Conservation (phyloP, 1,140 invertebrate genomes). For the Ephestia elutella region DNA sequence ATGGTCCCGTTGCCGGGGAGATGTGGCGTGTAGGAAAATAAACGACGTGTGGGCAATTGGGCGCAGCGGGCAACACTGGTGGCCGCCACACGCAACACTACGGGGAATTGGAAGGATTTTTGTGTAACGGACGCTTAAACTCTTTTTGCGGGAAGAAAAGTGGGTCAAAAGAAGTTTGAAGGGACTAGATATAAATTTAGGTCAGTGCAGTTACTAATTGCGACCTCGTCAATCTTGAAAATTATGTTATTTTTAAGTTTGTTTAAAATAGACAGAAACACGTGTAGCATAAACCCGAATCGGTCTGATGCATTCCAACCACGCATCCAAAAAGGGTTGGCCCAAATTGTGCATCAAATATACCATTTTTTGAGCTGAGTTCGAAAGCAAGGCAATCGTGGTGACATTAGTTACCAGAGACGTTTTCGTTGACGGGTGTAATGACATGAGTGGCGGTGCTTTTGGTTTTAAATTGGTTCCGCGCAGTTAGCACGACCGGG, state of each 20-base stretch:
- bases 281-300: background rate
- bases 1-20: conserved; percentile 32
- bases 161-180: background rate
- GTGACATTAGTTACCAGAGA: conserved; percentile 18
- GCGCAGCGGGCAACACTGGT: conserved; percentile 29
- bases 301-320: background rate
- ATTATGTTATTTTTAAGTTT: too few relatives aligned
- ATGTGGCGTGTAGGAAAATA: conserved; percentile 51
- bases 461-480: conserved; percentile 58
- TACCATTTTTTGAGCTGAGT: background rate
- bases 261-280: background rate
- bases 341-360: background rate
- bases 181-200: background rate
- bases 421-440: conserved; percentile 32
- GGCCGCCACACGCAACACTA: conserved; percentile 37
- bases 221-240: too few relatives aligned
- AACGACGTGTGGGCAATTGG: conserved; percentile 42
- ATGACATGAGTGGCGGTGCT: conserved; percentile 39
- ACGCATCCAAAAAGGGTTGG: background rate
- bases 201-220: too few relatives aligned
- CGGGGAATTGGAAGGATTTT: conserved; percentile 27
- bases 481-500: conserved; percentile 41
- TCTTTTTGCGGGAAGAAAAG: background rate
- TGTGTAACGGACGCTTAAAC: background rate
- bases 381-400: background rate